Conservation (phyloP, 2,797 vertebrate species). For the Gallinago nigripennis region DNA sequence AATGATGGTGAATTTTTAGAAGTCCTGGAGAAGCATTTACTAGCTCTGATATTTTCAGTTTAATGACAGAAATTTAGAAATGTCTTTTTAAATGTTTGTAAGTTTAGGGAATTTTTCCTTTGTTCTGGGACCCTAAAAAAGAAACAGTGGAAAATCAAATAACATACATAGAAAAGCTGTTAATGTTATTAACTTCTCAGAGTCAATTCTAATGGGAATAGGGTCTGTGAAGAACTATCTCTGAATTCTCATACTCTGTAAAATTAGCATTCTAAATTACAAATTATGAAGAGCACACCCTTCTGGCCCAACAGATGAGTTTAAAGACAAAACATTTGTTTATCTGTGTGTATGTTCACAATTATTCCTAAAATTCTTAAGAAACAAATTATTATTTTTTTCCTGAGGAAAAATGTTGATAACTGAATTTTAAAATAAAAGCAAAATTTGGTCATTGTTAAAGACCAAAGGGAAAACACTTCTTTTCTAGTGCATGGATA, state of each 20-base stretch:
- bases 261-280: conserved; percentile 29
- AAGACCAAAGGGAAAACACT: neutral
- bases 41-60: neutral
- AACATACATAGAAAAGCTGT: neutral
- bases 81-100: neutral
- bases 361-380: neutral
- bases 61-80: neutral
- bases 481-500: neutral
- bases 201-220: neutral
- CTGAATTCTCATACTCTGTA: neutral
- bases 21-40: neutral
- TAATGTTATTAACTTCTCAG: neutral
- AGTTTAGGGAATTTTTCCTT: neutral
- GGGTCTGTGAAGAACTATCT: neutral
- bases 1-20: neutral
- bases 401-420: neutral
- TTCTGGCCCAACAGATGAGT: conserved; percentile 31
- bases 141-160: neutral
- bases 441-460: neutral
- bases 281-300: neutral
- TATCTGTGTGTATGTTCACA: neutral
- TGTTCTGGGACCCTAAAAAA: neutral
- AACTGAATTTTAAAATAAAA: neutral
- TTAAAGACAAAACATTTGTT: conserved; percentile 8
- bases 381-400: neutral